Evolutionary conservation across 2,113 vertebrate genomes (phyloP).

Genomic region (Cyphomyrus plagiostoma): DNA sequence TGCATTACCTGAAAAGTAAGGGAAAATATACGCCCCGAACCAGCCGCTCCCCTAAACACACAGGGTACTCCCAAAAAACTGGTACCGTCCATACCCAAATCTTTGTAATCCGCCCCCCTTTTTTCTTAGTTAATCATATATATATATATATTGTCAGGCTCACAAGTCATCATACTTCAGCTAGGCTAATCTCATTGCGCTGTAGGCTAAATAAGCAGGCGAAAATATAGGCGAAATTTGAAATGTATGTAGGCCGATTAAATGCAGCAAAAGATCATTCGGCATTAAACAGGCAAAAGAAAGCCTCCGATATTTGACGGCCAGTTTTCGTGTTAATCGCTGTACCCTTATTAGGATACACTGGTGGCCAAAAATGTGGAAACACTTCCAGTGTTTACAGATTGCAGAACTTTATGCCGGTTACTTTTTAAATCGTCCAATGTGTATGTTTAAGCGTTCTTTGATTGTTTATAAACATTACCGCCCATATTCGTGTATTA

Average conservation of each 20-base stretch:
- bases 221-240: neutral
- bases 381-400: neutral
- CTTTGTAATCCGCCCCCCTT: neutral
- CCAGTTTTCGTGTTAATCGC: neutral
- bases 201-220: neutral
- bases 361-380: neutral
- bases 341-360: neutral
- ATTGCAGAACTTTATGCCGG: neutral
- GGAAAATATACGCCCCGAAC: neutral
- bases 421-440: neutral
- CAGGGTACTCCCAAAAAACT: neutral
- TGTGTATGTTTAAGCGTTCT: neutral
- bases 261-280: neutral
- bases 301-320: neutral
- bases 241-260: neutral
- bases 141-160: neutral
- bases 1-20: slow-evolving; percentile 12
- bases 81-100: neutral
- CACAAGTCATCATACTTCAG: neutral
- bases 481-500: neutral
- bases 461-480: neutral
- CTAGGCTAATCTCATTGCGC: neutral
- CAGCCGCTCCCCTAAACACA: neutral
- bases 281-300: neutral
- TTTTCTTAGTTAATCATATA: neutral